These are phyloP conservation scores for Esperia sulphurella DNA, from an alignment of 2,888 invertebrate genomes.

Conservation along the genomic window DNA sequence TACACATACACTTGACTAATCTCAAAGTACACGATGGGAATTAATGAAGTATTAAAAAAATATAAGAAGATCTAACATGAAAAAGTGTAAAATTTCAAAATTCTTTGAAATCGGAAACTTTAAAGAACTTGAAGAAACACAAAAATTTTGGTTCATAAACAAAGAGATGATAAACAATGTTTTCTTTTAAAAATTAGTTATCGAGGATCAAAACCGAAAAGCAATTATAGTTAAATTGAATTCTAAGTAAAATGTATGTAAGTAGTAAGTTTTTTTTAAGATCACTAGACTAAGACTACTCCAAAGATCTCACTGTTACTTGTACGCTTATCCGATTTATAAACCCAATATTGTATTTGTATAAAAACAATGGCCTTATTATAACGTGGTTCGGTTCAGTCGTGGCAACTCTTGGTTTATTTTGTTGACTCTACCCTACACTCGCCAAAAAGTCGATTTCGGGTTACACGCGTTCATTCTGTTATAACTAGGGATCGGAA, in stretches of 20 bases:
- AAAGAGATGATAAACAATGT: not conserved
- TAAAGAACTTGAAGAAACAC: too few species aligned
- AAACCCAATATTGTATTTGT: slow-evolving; percentile 79
- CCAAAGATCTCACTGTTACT: slow-evolving; percentile 37
- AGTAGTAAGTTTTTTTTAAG: too few species aligned
- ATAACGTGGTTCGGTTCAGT: slow-evolving; percentile 67
- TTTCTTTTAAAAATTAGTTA: not conserved
- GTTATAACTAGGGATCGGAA: too few species aligned
- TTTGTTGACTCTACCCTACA: slow-evolving; percentile 23
- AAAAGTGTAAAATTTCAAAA: too few species aligned
- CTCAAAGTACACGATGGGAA: too few species aligned
- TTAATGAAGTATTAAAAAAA: too few species aligned
- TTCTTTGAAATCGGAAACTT: too few species aligned
- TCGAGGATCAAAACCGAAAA: too few species aligned
- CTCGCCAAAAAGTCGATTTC: slow-evolving; percentile 48
- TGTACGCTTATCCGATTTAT: slow-evolving; percentile 75
- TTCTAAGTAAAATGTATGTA: not conserved
- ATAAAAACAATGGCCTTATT: slow-evolving; percentile 79
- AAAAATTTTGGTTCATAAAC: too few species aligned
- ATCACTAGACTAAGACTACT: slow-evolving; percentile 26
- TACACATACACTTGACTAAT: too few species aligned
- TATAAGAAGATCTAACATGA: too few species aligned
- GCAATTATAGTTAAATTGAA: too few species aligned
- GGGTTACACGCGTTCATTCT: slow-evolving; percentile 30
- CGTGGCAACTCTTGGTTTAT: slow-evolving; percentile 51